phyloP scores from a whole-genome alignment of 2,113 vertebrate genomes.

The Romanogobio albipinnatus region DNA sequence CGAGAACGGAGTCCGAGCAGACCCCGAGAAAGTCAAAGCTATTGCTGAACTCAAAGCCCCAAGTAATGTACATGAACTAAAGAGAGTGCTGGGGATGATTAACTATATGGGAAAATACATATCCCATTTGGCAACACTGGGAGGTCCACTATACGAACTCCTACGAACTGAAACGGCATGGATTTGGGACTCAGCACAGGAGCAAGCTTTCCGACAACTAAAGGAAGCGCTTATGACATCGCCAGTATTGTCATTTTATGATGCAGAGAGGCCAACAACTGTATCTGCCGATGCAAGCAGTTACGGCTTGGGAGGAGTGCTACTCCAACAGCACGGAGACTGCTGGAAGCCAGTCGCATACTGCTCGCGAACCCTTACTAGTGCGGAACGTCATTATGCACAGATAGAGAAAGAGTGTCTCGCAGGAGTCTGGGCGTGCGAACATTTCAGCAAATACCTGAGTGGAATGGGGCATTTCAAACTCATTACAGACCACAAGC shows the following conservation, averaged over 20 bases:
- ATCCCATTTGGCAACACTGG: no score
- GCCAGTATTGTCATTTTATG: constrained; percentile 16
- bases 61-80: no score
- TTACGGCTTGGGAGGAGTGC: constrained; percentile 39
- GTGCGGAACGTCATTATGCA: constrained; percentile 19
- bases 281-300: constrained; percentile 48
- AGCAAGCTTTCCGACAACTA: no score
- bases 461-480: constrained; percentile 59
- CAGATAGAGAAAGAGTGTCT: constrained; percentile 43
- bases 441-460: constrained; percentile 63
- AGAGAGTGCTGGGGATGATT: background rate
- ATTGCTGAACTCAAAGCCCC: no score
- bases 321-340: constrained; percentile 15
- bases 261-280: background rate
- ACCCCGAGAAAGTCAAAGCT: no score
- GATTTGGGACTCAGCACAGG: no score
- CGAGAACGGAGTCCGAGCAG: no score
- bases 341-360: constrained; percentile 41
- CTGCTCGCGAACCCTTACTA: constrained; percentile 28
- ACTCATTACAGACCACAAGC: constrained; percentile 57
- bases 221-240: no score
- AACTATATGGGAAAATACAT: no score
- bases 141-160: no score
- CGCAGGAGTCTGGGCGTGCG: constrained; percentile 41
- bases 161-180: no score